Percentiles rank a stretch among this genome's conserved stretches.
These are phyloP conservation scores for Hypolimnas misippus DNA, from an alignment of 2,888 invertebrate species.

Conservation along the genomic window DNA sequence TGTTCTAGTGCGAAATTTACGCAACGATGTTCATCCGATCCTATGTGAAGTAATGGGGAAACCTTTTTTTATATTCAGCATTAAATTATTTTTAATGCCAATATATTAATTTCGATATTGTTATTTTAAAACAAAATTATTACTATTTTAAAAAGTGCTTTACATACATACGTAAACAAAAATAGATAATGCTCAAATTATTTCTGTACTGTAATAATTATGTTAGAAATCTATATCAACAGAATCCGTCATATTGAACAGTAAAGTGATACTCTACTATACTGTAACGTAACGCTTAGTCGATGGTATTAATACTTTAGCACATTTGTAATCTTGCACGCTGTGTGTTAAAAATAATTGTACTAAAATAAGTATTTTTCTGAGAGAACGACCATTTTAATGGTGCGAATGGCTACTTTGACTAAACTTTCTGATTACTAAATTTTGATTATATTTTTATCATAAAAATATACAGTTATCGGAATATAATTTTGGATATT, in stretches of 20 bases:
- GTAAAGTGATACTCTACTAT: constrained; percentile 20
- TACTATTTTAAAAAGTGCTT: not conserved
- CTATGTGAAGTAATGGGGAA: not conserved
- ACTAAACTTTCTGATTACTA: constrained; percentile 23
- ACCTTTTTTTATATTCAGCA: not conserved
- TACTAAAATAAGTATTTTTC: constrained; percentile 22
- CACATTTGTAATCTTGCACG: constrained; percentile 34
- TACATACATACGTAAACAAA: constrained; percentile 8
- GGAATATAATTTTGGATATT: constrained; percentile 36
- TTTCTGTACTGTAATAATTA: not conserved
- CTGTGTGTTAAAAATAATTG: constrained; percentile 22
- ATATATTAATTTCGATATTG: constrained; percentile 9
- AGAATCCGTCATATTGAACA: constrained; percentile 21
- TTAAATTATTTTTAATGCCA: not conserved
- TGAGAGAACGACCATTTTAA: constrained; percentile 22
- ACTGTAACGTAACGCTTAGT: constrained; percentile 20
- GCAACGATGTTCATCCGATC: constrained; percentile 18
- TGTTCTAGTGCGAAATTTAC: not conserved
- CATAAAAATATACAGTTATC: constrained; percentile 20
- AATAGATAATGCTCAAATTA: constrained; percentile 18
- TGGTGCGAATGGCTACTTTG: constrained; percentile 21
- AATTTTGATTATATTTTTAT: constrained; percentile 28
- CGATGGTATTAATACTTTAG: constrained; percentile 18
- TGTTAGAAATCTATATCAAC: constrained; percentile 4
- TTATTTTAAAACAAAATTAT: constrained; percentile 11